phyloP scores from a whole-genome alignment of 2,797 vertebrate genomes.

The Galaxias olidus region DNA sequence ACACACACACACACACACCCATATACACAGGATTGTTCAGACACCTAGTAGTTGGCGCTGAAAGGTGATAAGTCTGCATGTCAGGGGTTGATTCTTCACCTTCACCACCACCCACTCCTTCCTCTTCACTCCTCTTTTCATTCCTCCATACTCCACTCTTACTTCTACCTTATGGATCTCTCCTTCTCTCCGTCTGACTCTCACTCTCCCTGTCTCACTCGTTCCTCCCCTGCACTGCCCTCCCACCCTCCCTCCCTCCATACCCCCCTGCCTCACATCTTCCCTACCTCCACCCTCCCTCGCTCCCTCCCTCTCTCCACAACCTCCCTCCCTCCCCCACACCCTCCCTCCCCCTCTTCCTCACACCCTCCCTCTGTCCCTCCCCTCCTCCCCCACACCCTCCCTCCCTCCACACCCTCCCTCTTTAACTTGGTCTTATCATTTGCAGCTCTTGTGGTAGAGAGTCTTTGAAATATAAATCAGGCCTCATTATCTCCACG shows the following conservation, averaged over 20 bases:
- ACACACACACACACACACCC: neutral
- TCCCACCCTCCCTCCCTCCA: conserved; percentile 15
- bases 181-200: conserved; percentile 15
- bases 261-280: conserved; percentile 23
- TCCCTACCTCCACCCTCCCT: conserved; percentile 35
- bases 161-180: conserved; percentile 14
- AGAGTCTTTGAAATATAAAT: conserved; percentile 70
- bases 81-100: conserved; percentile 45
- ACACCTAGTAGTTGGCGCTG: too few relatives aligned
- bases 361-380: conserved; percentile 15
- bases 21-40: neutral
- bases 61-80: conserved; percentile 26
- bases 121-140: too few relatives aligned
- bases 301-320: conserved; percentile 20
- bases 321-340: conserved; percentile 34
- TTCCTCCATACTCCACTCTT: neutral
- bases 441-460: conserved; percentile 41
- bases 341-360: conserved; percentile 16
- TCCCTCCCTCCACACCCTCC: conserved; percentile 38
- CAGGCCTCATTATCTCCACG: conserved; percentile 69
- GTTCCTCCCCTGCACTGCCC: conserved; percentile 16
- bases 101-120: conserved; percentile 26
- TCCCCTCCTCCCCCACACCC: conserved; percentile 24
- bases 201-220: conserved; percentile 31
- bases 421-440: conserved; percentile 52